Evolutionary conservation across 2,797 vertebrate species (phyloP), one percentile per base, ranked within the genome.

Genomic region (Fringilla coelebs): DNA sequence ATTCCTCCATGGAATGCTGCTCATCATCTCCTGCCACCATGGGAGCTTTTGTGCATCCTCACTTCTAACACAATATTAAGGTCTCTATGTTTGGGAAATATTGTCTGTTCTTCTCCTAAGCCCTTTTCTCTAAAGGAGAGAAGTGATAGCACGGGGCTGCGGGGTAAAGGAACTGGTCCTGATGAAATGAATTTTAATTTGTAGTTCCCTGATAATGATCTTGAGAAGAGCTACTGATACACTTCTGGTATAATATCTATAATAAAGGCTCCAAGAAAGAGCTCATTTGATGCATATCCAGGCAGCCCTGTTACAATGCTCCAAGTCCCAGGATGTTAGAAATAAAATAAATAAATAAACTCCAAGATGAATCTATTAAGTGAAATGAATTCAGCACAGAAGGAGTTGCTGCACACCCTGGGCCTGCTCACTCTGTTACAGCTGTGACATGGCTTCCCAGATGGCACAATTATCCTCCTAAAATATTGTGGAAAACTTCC

Each of bases 401-500:
- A 97, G 94, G 88, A 93, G 88, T 12, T 86, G 73, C 62, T 90
- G 55, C 71, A 74, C 89, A 89, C 89, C 93, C 94, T 41, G 66
- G 96, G 89, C 79, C 89, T 71, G 79, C 78, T 86, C 62, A 4
- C 63, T 90, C 81, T 26, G 25, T 67, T 75, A 52, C 95, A 97
- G 95, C 89, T 96, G 94, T 94, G 93, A 79, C 77, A 78, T 8
- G 40, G 81, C 86, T 95, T 94, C 92, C 94, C 96, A 97, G 92
- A 92, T 96, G 93, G 95, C 92, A 96, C 89, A 90, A 96, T 97
- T 95, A 96, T 94, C 92, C 85, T 66, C 25, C 91, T 95, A 86
- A 93, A 96, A 91, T 94, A 96, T 90, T 96, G 93, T 89, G 90
- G 93, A 93, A 95, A 92, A 95, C 83, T 96, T 97, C 48, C 76